Base-by-base conservation (phyloP, 2,888 invertebrate genomes). In the Rutpela maculata region DNA sequence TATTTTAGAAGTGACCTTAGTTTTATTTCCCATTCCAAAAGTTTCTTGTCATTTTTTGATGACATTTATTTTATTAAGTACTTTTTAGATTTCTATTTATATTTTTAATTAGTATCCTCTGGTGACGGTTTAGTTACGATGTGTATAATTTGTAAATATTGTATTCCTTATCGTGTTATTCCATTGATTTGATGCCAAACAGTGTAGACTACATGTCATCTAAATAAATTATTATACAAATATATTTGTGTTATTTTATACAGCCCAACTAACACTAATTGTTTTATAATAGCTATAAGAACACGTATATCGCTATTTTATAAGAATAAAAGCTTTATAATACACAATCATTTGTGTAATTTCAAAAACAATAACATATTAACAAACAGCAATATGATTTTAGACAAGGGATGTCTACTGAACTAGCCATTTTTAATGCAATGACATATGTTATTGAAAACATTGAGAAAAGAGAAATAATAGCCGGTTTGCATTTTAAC, bases 1-100 rank as follows among this genome's bases (percentile, higher is more conserved):
- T 84, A 82, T 68, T 82, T 85, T 84, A 75, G 79, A 84, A 83
- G 83, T 83, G 84, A 62, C 82, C 83, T 81, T 85, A 83, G 78
- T 82, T 81, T 77, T 60, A 76, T 75, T 81, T 76, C 38, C 75
- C 55, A 50, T 63, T 71, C 69, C 56, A 31, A 62, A 70, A 60
- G 50, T 68, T 57, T 22, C 12, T 18, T 12, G 65, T 65, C 18
- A 11, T 71, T 62, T 73, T 62, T 74, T 71, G 43, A 67, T 66
- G 57, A 60, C 59, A 31, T 10, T 68, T 62, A 35, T 59, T 73
- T 74, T 4, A 15, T 50, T 15, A 50, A 7, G 50, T 43, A 62
- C 50, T 74, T 76, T 59, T 57, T 55, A 55, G 12, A 57, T 67
- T 66, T 71, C 26, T 60, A 55, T 70, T 66, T 70, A 55, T 69